These are phyloP conservation scores for Drosophila incognita DNA, from an alignment of 2,888 invertebrate genomes.

Conservation along the genomic window DNA sequence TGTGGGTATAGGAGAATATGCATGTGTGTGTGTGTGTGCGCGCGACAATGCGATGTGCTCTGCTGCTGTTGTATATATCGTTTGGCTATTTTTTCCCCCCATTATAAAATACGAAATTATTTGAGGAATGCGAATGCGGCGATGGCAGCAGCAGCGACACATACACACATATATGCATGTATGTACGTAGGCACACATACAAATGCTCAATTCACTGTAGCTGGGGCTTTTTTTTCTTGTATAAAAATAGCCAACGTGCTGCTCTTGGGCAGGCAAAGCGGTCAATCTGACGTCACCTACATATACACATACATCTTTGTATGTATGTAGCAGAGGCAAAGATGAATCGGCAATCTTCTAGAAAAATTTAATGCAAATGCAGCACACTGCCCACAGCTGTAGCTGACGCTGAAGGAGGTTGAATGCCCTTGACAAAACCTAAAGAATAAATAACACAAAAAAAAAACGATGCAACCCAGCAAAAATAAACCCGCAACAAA, in stretches of 20 bases:
- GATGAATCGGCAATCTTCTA: conserved; percentile 36
- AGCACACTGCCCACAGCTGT: conserved; percentile 3
- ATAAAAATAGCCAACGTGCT: conserved; percentile 48
- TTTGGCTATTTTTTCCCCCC: conserved; percentile 41
- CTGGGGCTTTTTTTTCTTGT: conserved; percentile 20
- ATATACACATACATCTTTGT: not conserved
- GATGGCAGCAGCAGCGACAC: conserved; percentile 44
- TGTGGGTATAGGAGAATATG: conserved; percentile 6
- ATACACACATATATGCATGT: conserved; percentile 23
- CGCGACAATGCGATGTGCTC: conserved; percentile 47
- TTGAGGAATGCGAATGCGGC: conserved; percentile 62
- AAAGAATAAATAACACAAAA: conserved; percentile 13
- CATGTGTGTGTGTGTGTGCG: conserved; percentile 26
- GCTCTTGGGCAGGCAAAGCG: conserved; percentile 13
- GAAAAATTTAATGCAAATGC: conserved; percentile 7
- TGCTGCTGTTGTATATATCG: conserved; percentile 33
- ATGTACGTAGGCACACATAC: conserved; percentile 22
- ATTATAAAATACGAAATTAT: conserved; percentile 63
- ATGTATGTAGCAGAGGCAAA: conserved; percentile 20
- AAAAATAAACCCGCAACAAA: conserved; percentile 17
- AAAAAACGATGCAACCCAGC: conserved; percentile 20
- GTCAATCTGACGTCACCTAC: conserved; percentile 46
- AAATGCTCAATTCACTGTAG: conserved; percentile 34
- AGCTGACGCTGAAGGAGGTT: conserved; percentile 20
- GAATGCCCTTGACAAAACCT: conserved; percentile 45